These are phyloP conservation scores for Pygocentrus nattereri DNA, from an alignment of 2,797 vertebrate species.

Conservation along the genomic window DNA sequence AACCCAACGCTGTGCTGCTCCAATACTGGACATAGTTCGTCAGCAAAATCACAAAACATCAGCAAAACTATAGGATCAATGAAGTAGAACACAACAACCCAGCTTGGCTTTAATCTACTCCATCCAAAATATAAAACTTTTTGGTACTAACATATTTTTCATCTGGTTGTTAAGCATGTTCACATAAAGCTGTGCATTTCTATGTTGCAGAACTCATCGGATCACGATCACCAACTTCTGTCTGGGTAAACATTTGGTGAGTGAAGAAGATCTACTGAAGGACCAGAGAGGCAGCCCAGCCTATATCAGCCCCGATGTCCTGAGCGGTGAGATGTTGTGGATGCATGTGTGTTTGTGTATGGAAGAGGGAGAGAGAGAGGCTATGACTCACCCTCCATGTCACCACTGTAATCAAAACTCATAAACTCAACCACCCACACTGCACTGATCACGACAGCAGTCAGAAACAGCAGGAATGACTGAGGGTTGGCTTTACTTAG, in stretches of 20 bases:
- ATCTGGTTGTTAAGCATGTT: neutral
- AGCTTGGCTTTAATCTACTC: too few species aligned
- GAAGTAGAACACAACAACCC: too few species aligned
- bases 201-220: constrained; percentile 89
- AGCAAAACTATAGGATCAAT: too few species aligned
- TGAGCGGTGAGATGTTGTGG: constrained; percentile 86
- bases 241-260: constrained; percentile 98
- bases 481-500: constrained; percentile 24
- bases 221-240: constrained; percentile 99
- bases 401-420: constrained; percentile 53
- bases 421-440: constrained; percentile 41
- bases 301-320: constrained; percentile 97
- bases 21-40: too few species aligned
- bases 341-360: constrained; percentile 10
- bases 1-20: too few species aligned
- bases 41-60: too few species aligned
- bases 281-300: constrained; percentile 99
- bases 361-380: constrained; percentile 6
- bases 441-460: constrained; percentile 48
- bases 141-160: too few species aligned
- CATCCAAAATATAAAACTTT: too few species aligned
- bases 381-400: constrained; percentile 48
- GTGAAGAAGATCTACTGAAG: constrained; percentile 96
- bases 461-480: constrained; percentile 39
- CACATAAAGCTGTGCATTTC: too few species aligned